Evolutionary conservation across 1,140 invertebrate genomes (phyloP).

Genomic region (Monochamus saltuarius): DNA sequence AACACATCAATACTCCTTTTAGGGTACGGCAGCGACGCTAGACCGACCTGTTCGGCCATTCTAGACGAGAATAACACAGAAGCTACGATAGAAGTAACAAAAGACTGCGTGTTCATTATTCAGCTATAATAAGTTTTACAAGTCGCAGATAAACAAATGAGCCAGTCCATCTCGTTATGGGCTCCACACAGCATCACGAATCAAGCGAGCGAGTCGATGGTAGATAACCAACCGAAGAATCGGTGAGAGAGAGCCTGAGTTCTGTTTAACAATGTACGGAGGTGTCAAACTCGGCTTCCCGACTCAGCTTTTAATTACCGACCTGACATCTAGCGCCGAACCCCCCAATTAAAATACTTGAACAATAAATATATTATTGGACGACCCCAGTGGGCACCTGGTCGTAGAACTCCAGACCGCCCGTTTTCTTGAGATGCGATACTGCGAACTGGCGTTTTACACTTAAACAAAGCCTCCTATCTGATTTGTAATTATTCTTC

Average conservation of each 20-base stretch:
- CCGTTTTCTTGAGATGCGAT: conserved; percentile 15
- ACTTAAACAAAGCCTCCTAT: background rate
- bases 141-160: conserved; percentile 49
- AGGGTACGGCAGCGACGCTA: too few relatives aligned
- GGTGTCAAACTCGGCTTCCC: conserved; percentile 51
- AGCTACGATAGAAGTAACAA: conserved; percentile 34
- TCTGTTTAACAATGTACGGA: conserved; percentile 48
- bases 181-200: conserved; percentile 42
- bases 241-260: conserved; percentile 23
- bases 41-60: conserved; percentile 1
- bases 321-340: conserved; percentile 49
- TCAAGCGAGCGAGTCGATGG: conserved; percentile 41
- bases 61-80: conserved; percentile 24
- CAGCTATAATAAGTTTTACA: conserved; percentile 45
- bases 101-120: conserved; percentile 44
- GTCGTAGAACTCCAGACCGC: conserved; percentile 12
- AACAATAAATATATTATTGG: conserved; percentile 47
- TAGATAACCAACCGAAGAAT: conserved; percentile 41
- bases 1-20: too few relatives aligned
- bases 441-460: conserved; percentile 8
- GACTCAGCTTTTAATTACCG: conserved; percentile 49
- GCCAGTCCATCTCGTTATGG: conserved; percentile 48
- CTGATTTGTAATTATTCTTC: conserved; percentile 12
- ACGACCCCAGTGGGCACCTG: conserved; percentile 8
- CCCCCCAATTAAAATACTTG: conserved; percentile 51